Evolutionary conservation across 2,113 vertebrate genomes (phyloP).

Genomic region (Cyanocitta stelleri): DNA sequence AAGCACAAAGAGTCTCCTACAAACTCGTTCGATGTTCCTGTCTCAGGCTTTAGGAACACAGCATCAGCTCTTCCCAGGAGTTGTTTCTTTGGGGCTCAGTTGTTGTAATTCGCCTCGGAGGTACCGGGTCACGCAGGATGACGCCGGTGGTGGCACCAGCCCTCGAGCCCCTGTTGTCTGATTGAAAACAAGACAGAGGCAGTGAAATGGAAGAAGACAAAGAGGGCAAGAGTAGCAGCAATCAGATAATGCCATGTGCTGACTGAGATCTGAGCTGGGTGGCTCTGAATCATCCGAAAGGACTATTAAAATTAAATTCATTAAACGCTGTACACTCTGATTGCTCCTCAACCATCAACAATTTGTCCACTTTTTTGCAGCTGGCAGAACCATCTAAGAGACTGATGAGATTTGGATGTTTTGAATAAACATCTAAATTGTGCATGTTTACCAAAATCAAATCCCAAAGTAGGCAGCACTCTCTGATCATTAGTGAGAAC

Average conservation of each 20-base stretch:
- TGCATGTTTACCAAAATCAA: not conserved
- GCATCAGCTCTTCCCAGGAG: not conserved
- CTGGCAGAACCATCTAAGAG: not conserved
- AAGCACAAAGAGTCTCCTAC: not conserved
- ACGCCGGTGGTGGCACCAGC: not conserved
- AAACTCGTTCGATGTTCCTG: not conserved
- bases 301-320: not conserved
- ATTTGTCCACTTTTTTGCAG: slow-evolving; percentile 1
- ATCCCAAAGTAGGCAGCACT: not conserved
- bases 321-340: not conserved
- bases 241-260: not conserved
- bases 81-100: not conserved
- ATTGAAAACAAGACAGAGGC: not conserved
- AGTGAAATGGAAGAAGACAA: not conserved
- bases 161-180: not conserved
- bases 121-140: not conserved
- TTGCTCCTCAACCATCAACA: not conserved
- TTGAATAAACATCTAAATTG: slow-evolving; percentile 23
- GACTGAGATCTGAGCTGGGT: not conserved
- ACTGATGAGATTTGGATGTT: not conserved
- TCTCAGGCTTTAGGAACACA: not conserved
- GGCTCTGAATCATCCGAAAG: not conserved
- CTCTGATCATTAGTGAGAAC: slow-evolving; percentile 8
- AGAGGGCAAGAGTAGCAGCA: not conserved
- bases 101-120: not conserved